These are phyloP conservation scores for Agrilus biguttatus DNA, from an alignment of 2,888 invertebrate species.

Conservation along the genomic window DNA sequence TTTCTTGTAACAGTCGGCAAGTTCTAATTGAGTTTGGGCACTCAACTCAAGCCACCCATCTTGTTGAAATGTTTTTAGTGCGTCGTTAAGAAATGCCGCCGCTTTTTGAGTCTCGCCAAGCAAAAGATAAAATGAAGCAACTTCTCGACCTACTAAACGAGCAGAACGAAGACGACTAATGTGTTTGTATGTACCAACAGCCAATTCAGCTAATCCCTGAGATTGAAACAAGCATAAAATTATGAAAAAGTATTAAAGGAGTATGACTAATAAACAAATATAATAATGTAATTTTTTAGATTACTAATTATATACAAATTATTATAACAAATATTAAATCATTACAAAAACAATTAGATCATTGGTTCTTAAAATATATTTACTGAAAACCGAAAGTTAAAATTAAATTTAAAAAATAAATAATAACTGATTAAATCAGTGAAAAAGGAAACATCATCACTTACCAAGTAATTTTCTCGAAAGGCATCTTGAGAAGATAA, in stretches of 20 bases:
- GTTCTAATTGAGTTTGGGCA: conserved; percentile 66
- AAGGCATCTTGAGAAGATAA: conserved; percentile 80
- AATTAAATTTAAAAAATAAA: not conserved
- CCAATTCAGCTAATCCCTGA: conserved; percentile 78
- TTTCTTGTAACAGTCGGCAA: conserved; percentile 72
- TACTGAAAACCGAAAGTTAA: not conserved
- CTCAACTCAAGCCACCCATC: conserved; percentile 80
- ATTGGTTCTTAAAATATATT: not conserved
- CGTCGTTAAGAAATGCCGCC: conserved; percentile 75
- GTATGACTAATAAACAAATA: not conserved
- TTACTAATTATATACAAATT: too few relatives aligned
- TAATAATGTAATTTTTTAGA: too few relatives aligned
- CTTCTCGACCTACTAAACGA: conserved; percentile 72
- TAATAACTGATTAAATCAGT: not conserved
- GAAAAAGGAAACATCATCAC: conserved; percentile 7
- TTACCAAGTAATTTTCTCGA: conserved; percentile 71
- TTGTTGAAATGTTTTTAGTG: conserved; percentile 69
- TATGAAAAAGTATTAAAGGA: not conserved
- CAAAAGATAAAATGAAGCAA: conserved; percentile 82
- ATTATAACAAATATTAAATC: too few relatives aligned
- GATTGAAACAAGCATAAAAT: conserved; percentile 11
- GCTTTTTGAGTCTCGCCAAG: conserved; percentile 78
- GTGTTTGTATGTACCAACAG: conserved; percentile 94
- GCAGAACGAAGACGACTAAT: conserved; percentile 70
- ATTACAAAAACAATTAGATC: too few relatives aligned